A percentile compares a stretch with the other conserved stretches of the same genome.
phyloP scores from a whole-genome alignment of 2,888 invertebrate genomes.

The Drosophila hamatofila region DNA sequence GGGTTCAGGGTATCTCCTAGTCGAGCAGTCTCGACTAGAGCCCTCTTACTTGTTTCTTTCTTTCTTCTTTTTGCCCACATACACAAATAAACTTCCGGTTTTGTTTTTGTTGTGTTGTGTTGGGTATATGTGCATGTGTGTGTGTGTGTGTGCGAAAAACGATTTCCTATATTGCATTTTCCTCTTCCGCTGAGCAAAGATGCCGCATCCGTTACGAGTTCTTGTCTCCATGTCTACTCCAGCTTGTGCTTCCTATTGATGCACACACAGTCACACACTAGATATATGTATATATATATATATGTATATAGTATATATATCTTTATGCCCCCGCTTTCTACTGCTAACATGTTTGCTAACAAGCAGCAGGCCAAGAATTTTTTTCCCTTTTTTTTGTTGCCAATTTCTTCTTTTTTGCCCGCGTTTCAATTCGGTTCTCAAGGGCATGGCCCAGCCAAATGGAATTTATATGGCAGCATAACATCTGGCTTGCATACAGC shows the following conservation, averaged over 20 bases:
- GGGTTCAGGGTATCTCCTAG: too few species aligned
- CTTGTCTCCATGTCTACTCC: slow-evolving; percentile 25
- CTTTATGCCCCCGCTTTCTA: background rate
- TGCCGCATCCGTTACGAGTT: slow-evolving; percentile 78
- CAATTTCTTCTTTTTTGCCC: slow-evolving; percentile 43
- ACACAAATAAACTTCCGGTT: slow-evolving; percentile 77
- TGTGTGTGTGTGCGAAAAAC: slow-evolving; percentile 73
- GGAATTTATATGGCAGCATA: slow-evolving; percentile 56
- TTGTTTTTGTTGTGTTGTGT: slow-evolving; percentile 33
- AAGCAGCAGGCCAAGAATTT: slow-evolving; percentile 44
- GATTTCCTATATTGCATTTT: slow-evolving; percentile 85
- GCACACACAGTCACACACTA: slow-evolving; percentile 36
- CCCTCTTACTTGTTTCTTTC: too few species aligned
- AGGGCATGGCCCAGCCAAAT: slow-evolving; percentile 64
- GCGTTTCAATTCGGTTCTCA: slow-evolving; percentile 59
- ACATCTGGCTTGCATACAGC: slow-evolving; percentile 43
- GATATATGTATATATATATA: slow-evolving; percentile 21
- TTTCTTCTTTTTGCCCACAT: slow-evolving; percentile 16
- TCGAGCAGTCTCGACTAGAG: too few species aligned
- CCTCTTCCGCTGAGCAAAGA: slow-evolving; percentile 83
- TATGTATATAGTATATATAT: slow-evolving; percentile 17
- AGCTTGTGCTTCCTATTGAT: slow-evolving; percentile 43
- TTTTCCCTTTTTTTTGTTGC: slow-evolving; percentile 10
- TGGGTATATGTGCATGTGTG: background rate
- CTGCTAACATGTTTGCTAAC: slow-evolving; percentile 54